Evolutionary conservation across 2,888 invertebrate species (phyloP), one percentile per base, ranked within the genome.

Genomic region (Thalpophila matura): DNA sequence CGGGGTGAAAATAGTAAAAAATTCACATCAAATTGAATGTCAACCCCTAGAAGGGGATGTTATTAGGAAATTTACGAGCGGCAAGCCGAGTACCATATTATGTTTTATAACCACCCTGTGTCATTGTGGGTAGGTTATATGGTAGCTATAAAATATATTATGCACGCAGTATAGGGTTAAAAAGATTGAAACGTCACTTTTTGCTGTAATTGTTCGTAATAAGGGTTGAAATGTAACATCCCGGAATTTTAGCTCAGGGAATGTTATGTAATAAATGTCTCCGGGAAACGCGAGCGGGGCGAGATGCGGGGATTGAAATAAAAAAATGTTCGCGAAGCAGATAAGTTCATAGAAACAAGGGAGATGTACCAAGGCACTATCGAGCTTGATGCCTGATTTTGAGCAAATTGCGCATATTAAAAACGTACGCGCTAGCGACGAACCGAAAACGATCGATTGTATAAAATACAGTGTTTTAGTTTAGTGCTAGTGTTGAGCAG

Each of bases 61-160:
- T 84, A 83, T 83, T 82, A 83, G 71, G 60, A 65, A 77, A 78
- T 84, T 84, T 84, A 84, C 78, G 82, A 70, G 58, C 71, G 56
- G 47, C 47, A 67, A 66, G 60, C 67, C 68, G 72, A 80, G 73
- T 56, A 67, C 65, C 71, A 73, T 83, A 83, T 85, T 79, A 79
- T 81, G 73, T 81, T 83, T 84, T 84, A 84, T 79, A 71, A 71
- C 75, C 75, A 53, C 20, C 54, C 66, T 57, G 69, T 72, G 73
- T 81, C 76, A 79, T 82, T 79, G 76, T 71, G 72, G 71, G 55
- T 49, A 35, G 62, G 72, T 76, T 70, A 76, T 79, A 75, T 54
- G 59, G 72, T 33, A 38, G 63, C 68, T 70, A 72, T 84, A 83
- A 84, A 84, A 81, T 79, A 73, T 82, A 78, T 80, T 77, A 77